A percentile compares a stretch with the other conserved stretches of the same genome.
Evolutionary conservation across 1,140 invertebrate genomes (phyloP).

Genomic region (Steinernema khuongi): DNA sequence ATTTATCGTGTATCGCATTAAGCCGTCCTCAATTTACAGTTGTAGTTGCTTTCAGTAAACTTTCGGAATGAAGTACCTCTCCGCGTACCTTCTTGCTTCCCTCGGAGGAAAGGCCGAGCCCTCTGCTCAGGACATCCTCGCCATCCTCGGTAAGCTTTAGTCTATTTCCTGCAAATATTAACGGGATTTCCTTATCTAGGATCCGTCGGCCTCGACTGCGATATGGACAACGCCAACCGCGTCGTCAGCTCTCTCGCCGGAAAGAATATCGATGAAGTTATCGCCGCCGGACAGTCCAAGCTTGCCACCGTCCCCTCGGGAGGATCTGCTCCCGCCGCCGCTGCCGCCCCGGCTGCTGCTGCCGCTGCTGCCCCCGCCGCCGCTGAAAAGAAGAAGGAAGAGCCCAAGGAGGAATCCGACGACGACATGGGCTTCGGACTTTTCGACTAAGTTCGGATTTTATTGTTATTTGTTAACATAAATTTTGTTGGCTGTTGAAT

Average conservation of each 20-base stretch:
- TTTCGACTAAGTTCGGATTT: slow-evolving; percentile 73
- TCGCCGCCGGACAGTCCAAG: slow-evolving; percentile 47
- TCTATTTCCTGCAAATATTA: neutral
- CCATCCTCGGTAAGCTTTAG: slow-evolving; percentile 59
- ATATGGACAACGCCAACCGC: slow-evolving; percentile 53
- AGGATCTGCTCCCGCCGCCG: slow-evolving; percentile 46
- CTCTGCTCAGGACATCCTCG: slow-evolving; percentile 59
- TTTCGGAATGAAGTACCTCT: slow-evolving; percentile 63
- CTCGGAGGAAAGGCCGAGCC: slow-evolving; percentile 61
- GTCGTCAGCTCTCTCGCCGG: slow-evolving; percentile 51
- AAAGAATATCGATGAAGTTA: slow-evolving; percentile 53
- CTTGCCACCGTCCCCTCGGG: slow-evolving; percentile 53
- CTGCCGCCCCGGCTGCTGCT: slow-evolving; percentile 39
- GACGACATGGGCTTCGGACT: slow-evolving; percentile 95
- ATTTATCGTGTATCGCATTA: neutral
- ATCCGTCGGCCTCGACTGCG: slow-evolving; percentile 50
- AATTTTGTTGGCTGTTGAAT: slow-evolving; percentile 28
- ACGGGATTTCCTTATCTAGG: slow-evolving; percentile 32
- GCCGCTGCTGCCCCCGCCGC: slow-evolving; percentile 45
- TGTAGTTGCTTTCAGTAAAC: slow-evolving; percentile 13
- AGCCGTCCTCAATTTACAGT: neutral
- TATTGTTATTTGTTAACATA: slow-evolving; percentile 31
- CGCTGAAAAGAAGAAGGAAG: slow-evolving; percentile 72
- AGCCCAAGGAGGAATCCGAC: slow-evolving; percentile 67
- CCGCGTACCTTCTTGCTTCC: slow-evolving; percentile 63